These are phyloP conservation scores for Mastacembelus armatus DNA, from an alignment of 2,797 vertebrate genomes.

Conservation along the genomic window DNA sequence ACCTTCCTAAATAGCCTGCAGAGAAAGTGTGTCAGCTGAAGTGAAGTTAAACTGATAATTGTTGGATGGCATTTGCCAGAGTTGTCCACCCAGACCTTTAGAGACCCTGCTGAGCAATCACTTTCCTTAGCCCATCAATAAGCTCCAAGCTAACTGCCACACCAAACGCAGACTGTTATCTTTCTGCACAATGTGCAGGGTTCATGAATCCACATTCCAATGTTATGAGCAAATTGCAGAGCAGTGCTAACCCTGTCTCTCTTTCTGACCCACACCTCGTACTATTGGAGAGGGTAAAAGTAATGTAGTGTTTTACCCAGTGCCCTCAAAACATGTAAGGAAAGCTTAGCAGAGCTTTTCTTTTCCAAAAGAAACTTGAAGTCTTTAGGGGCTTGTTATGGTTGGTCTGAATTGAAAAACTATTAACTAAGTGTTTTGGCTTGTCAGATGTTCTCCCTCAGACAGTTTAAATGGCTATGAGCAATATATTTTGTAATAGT, in stretches of 20 bases:
- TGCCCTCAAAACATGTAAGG: slow-evolving; percentile 1
- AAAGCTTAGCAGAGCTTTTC: neutral
- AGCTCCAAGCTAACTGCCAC: slow-evolving; percentile 42
- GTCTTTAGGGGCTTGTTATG: neutral
- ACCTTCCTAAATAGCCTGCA: slow-evolving; percentile 25
- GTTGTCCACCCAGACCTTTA: slow-evolving; percentile 13
- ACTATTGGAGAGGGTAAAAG: neutral
- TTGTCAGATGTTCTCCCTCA: neutral
- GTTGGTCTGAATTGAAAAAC: slow-evolving; percentile 7
- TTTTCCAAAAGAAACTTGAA: slow-evolving; percentile 1
- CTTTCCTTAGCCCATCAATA: slow-evolving; percentile 27
- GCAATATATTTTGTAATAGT: neutral
- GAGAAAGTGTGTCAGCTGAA: slow-evolving; percentile 41
- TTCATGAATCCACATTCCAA: slow-evolving; percentile 73
- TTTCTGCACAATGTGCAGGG: slow-evolving; percentile 52
- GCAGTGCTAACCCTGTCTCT: slow-evolving; percentile 8
- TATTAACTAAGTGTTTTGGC: neutral
- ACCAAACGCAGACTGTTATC: slow-evolving; percentile 55
- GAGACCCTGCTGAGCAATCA: slow-evolving; percentile 15
- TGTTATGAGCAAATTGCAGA: slow-evolving; percentile 64
- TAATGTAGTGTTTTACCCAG: slow-evolving; percentile 4
- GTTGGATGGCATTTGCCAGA: slow-evolving; percentile 51
- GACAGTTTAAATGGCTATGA: neutral
- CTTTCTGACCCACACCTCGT: slow-evolving; percentile 1
- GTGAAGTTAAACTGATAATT: slow-evolving; percentile 53